Evolutionary conservation across 2,888 invertebrate genomes (phyloP).

Genomic region (Euclidia mi): DNA sequence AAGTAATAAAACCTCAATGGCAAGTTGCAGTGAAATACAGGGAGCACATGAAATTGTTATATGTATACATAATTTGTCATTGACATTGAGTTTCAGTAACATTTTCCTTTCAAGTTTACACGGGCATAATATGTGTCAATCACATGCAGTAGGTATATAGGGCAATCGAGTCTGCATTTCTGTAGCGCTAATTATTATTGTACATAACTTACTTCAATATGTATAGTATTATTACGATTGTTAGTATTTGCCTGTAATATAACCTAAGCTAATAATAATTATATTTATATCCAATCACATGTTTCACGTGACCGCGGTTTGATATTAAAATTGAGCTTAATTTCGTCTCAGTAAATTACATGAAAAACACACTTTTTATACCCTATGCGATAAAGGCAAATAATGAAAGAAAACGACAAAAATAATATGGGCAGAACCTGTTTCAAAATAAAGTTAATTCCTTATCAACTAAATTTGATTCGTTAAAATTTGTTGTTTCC

Average conservation of each 20-base stretch:
- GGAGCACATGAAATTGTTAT: no score
- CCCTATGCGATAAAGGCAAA: no score
- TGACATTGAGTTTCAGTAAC: background rate
- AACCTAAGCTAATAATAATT: background rate
- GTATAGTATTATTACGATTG: background rate
- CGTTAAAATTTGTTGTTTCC: constrained; percentile 71
- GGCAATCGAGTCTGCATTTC: background rate
- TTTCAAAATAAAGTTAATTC: constrained; percentile 16
- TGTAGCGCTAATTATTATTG: constrained; percentile 1
- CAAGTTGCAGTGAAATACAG: no score
- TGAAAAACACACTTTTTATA: background rate
- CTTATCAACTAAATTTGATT: constrained; percentile 55
- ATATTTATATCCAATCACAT: background rate
- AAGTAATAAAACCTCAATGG: no score
- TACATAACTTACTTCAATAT: constrained; percentile 5
- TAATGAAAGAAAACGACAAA: background rate
- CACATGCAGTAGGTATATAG: background rate
- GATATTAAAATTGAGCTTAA: background rate
- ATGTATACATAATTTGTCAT: background rate
- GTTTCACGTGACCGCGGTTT: background rate
- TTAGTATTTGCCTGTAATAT: background rate
- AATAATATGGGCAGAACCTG: constrained; percentile 36
- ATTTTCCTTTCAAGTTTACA: background rate
- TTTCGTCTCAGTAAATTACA: background rate
- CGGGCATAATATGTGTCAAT: background rate